Evolutionary conservation across 2,797 vertebrate genomes (phyloP), one percentile per base, ranked within the genome.

Genomic region (Otolemur crassicaudatus): DNA sequence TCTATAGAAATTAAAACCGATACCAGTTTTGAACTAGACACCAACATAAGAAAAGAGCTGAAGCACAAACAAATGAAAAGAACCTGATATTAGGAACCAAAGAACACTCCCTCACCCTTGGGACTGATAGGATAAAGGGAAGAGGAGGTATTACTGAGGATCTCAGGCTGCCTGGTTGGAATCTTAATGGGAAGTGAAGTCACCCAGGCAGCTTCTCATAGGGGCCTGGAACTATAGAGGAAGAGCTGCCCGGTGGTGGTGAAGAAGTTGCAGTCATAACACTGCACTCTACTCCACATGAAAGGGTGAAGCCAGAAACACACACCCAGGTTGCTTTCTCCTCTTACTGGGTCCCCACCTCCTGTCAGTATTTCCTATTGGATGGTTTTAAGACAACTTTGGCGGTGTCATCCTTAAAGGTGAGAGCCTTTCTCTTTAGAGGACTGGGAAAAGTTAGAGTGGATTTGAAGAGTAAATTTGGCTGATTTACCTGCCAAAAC

Each of bases 171-270:
- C 37, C 20, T 63, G 7, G 5, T 81, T 86, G 8, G 4, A 82
- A 22, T 80, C 63, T 77, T 37, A 75, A 23, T 61, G 40, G 25
- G 4, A 72, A 20, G 46, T 13, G 20, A 2, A 70, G 19, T 11
- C 22, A 31, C 25, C 16, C 2, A 34, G 14, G 20, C 40, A 85
- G 25, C 11, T 58, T 79, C 4, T 8, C 17, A 25, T 60, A 20
- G 22, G 22, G 29, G 25, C 12, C 40, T 53, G 29, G 12, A 3
- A 43, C 16, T 29, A 37, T 7, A 60, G 29, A 94, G 4, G 17
- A 22, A 58, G 13, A 1, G 3, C 29, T 49, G 0, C 7, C 34
- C 2, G 6, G 40, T 9, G 43, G 27, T 31, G 22, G 11, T 1
- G 25, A 19, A 76, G 12, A 81, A 60, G 16, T 19, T 22, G 23